Evolutionary conservation across 2,888 invertebrate species (phyloP), one percentile per base, ranked within the genome.

Genomic region (Drosophila imparisetae): DNA sequence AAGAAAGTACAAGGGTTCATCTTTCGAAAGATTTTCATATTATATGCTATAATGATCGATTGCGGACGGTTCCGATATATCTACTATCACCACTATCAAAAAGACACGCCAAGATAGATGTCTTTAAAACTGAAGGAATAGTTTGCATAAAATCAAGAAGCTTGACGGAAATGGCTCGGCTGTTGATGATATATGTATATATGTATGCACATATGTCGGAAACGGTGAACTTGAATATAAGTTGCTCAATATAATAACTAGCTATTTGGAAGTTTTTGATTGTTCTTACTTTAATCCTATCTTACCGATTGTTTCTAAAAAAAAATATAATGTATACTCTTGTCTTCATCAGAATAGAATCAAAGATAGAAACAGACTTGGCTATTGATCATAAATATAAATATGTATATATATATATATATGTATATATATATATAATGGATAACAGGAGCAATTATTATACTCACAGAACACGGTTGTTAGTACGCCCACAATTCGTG

Each of bases 401-500:
- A 7, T 15, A 45, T 1, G 7, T 15, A 29, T 29, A 7, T 29
- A 13, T 10, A 10, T 30, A 30, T 2, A 30, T 30, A 2, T 13
- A 42, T 0, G 13, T 21, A 21, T 30, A 29, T 7, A 30, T 13
- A 7, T 15, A 45, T 1, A 15, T 24, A 13, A 24, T 24, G 8
- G 45, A 24, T 15, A 24, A 24, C 4, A 45, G 4, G 13, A 24
- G 21, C 15, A 45, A 45, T 24, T 24, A 3, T 18, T 3, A 5
- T 59, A 80, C 91, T 76, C 89, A 92, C 92, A 92, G 63, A 92
- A 92, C 1, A 91, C 0, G 0, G 86, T 69, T 15, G 91, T 84
- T 15, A 92, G 69, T 24, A 82, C 73, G 48, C 91, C 92, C 10
- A 93, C 93, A 57, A 92, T 91, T 36, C 90, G 72, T 0, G 91